Base-by-base conservation (phyloP, 2,113 vertebrate genomes). In the Uria lomvia region DNA sequence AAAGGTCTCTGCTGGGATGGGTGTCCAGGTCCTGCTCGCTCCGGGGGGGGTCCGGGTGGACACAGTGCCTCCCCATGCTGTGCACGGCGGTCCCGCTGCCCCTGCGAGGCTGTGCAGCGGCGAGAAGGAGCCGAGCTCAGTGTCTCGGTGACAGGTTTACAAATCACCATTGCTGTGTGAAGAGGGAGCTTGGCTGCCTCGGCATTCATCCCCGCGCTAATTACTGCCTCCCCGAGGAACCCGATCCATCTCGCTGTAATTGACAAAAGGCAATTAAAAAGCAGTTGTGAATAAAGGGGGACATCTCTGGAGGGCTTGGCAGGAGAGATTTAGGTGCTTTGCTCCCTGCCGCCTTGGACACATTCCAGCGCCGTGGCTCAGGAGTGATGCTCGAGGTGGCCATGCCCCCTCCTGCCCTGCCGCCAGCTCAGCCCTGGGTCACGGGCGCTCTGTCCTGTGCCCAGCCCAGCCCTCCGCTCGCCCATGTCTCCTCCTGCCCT, bases 201-300 rank as follows among this genome's bases (percentile, higher is more conserved):
- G 24, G 92, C 90, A 88, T 95, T 90, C 94, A 92, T 93, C 92
- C 94, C 85, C 5, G 15, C 47, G 40, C 94, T 95, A 92, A 97
- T 95, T 95, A 83, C 94, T 86, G 95, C 95, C 96, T 95, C 93
- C 95, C 95, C 5, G 20, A 92, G 96, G 93, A 96, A 70, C 94
- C 43, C 47, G 60, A 96, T 96, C 93, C 95, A 94, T 96, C 96
- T 97, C 47, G 3, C 88, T 77, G 55, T 95, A 95, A 97, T 90
- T 96, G 96, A 97, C 96, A 95, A 96, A 96, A 96, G 90, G 96
- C 96, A 95, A 96, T 97, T 96, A 96, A 94, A 97, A 93, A 93
- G 93, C 93, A 72, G 84, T 94, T 96, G 93, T 86, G 96, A 92
- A 90, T 90, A 94, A 94, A 94, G 82, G 90, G 91, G 96, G 90